Base-by-base conservation (phyloP, 2,113 vertebrate species). In the Macquaria ambigua region DNA sequence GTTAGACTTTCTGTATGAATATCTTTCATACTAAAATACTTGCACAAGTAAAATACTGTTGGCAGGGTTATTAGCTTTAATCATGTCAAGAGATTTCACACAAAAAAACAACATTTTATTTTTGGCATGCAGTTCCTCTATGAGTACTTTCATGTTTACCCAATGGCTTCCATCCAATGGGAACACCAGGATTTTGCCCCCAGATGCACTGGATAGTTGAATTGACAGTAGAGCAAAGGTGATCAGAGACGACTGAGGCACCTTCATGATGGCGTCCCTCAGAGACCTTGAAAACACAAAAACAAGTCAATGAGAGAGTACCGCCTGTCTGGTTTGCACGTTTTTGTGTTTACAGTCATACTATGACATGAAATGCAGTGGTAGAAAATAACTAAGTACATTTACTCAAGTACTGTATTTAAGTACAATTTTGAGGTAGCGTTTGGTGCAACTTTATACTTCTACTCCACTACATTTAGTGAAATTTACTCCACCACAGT, bases 161-260 rank as follows among this genome's bases (percentile, higher is more conserved):
- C 95, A 97, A 50, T 97, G 96, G 86, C 96, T 98, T 50, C 93
- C 96, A 23, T 96, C 96, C 0, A 93, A 63, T 0, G 95, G 96
- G 92, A 96, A 97, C 39, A 96, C 95, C 46, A 97, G 81, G 18
- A 97, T 94, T 23, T 95, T 96, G 0, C 95, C 96, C 0, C 84
- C 88, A 23, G 56, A 82, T 81, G 31, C 66, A 59, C 50, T n/a
- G 7, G 74, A 66, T 5, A 91, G 58, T 80, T 83, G 64, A 34
- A 41, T 81, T 25, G 91, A 68, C 1, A 95, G 63, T 11, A 93
- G 55, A 21, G 34, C 46, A 71, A 92, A 83, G 43, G 48, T 61
- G 37, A 92, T 10, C 34, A 75, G 64, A 55, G 61, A 67, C 12
- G 43, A 77, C 63, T 18, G 53, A 75, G 41, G n/a, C 63, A 75